A percentile compares a stretch with the other conserved stretches of the same genome.
phyloP scores from a whole-genome alignment of 2,888 invertebrate species.

The Tachina fera region DNA sequence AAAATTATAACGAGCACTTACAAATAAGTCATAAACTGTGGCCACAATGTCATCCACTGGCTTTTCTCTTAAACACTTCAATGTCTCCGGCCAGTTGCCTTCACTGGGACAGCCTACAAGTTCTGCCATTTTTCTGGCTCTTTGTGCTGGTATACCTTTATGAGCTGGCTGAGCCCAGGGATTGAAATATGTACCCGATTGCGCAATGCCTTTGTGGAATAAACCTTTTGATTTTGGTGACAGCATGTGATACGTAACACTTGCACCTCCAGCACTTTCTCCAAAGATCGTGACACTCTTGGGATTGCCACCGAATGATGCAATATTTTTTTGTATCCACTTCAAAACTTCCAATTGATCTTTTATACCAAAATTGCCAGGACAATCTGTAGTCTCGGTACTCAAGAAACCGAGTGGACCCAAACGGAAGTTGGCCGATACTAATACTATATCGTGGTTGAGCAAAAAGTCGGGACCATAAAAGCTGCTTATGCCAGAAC shows the following conservation, averaged over 20 bases:
- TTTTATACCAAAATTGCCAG: slow-evolving; percentile 88
- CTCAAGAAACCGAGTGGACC: slow-evolving; percentile 88
- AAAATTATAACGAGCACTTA: slow-evolving; percentile 80
- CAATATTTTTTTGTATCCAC: slow-evolving; percentile 86
- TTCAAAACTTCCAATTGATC: slow-evolving; percentile 86
- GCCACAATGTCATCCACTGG: slow-evolving; percentile 86
- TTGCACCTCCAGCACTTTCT: slow-evolving; percentile 88
- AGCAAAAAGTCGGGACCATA: slow-evolving; percentile 89
- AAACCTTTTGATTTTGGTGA: slow-evolving; percentile 85
- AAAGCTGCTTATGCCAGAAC: slow-evolving; percentile 87
- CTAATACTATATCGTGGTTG: slow-evolving; percentile 88
- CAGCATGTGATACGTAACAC: slow-evolving; percentile 88
- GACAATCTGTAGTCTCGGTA: slow-evolving; percentile 86
- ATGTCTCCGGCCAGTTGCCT: slow-evolving; percentile 83
- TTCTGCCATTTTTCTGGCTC: slow-evolving; percentile 86
- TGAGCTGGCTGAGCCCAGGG: slow-evolving; percentile 87
- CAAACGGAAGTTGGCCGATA: slow-evolving; percentile 88
- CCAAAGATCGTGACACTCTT: slow-evolving; percentile 87
- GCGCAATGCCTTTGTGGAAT: slow-evolving; percentile 89
- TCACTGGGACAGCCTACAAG: slow-evolving; percentile 85
- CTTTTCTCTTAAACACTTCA: slow-evolving; percentile 86
- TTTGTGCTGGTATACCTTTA: slow-evolving; percentile 85
- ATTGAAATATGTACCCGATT: slow-evolving; percentile 89
- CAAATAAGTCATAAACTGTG: slow-evolving; percentile 87
- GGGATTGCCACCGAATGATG: slow-evolving; percentile 86